Conservation (phyloP, 1,140 invertebrate genomes). For the Drosophila sucinea region DNA sequence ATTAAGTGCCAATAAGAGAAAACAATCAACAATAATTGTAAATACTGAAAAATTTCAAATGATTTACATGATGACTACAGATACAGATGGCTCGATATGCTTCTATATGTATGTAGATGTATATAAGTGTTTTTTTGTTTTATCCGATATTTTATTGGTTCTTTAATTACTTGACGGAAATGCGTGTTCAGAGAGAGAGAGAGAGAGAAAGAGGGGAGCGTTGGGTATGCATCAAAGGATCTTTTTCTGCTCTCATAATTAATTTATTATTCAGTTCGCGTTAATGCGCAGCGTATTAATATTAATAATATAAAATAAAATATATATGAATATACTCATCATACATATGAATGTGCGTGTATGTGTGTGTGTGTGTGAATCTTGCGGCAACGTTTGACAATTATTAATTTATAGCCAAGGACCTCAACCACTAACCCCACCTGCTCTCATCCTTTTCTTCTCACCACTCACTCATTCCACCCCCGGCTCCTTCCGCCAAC, state of each 20-base stretch:
- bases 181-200: background rate
- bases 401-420: conserved; percentile 22
- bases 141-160: conserved; percentile 3
- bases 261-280: conserved; percentile 24
- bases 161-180: conserved; percentile 27
- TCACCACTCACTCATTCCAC: background rate
- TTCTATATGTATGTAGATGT: too few relatives aligned
- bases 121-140: conserved; percentile 1
- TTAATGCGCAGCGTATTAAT: conserved; percentile 27
- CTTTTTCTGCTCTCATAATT: conserved; percentile 18
- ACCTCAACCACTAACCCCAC: background rate
- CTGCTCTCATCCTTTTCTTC: background rate
- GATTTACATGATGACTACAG: conserved; percentile 18
- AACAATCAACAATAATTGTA: conserved; percentile 18
- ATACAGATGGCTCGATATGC: background rate
- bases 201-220: background rate
- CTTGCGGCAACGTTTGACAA: conserved; percentile 12
- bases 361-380: background rate
- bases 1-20: conserved; percentile 23
- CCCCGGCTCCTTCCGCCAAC: background rate
- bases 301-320: conserved; percentile 27
- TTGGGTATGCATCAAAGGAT: conserved; percentile 16
- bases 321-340: background rate
- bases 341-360: background rate
- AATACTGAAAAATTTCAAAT: conserved; percentile 27